A percentile compares a stretch with the other conserved stretches of the same genome.
Conservation (phyloP, 2,888 invertebrate genomes). For the Drosophila quinaria region DNA sequence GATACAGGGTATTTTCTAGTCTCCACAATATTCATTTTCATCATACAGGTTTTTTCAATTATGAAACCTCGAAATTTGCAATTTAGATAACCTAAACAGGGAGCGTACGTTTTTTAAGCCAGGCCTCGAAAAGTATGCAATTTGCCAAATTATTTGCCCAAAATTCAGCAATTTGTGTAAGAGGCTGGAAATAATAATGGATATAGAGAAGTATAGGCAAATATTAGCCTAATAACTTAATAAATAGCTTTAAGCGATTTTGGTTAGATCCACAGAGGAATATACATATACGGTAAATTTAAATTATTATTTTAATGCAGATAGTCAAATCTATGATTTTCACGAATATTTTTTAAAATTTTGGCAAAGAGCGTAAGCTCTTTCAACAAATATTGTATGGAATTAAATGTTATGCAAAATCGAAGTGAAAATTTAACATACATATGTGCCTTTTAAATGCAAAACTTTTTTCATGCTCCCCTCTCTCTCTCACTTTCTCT, state of each 20-base stretch:
- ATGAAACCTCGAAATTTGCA: constrained; percentile 73
- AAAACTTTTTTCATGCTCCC: neutral
- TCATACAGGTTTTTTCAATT: constrained; percentile 60
- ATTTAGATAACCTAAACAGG: constrained; percentile 68
- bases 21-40: too few species aligned
- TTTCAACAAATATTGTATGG: constrained; percentile 17
- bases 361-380: neutral
- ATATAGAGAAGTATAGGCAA: neutral
- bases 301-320: neutral
- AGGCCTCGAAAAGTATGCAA: constrained; percentile 39
- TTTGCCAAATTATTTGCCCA: constrained; percentile 20
- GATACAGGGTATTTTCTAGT: constrained; percentile 10
- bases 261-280: neutral
- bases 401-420: constrained; percentile 21
- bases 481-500: neutral
- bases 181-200: neutral
- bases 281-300: neutral
- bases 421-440: constrained; percentile 28
- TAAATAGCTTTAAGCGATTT: neutral
- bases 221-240: constrained; percentile 11
- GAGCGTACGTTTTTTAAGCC: constrained; percentile 22
- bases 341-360: neutral
- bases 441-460: constrained; percentile 14
- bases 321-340: neutral
- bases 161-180: constrained; percentile 11